Percentiles rank a stretch among this genome's conserved stretches.
Conservation (phyloP, 2,888 invertebrate genomes). For the Leucophenga montana region DNA sequence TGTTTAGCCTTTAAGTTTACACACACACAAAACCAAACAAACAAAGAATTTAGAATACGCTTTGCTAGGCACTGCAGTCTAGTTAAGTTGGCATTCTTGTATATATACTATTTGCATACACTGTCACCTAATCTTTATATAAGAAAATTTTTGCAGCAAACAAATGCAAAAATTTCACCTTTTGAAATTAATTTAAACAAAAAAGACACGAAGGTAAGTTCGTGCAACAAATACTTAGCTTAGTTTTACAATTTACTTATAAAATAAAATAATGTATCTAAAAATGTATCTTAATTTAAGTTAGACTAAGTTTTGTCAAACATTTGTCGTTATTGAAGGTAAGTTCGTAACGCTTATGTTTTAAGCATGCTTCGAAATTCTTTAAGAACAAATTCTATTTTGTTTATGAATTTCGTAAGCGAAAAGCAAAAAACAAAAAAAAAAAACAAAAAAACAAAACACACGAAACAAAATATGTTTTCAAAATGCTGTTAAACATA, state of each 20-base stretch:
- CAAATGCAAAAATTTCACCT: too few relatives aligned
- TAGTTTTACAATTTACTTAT: constrained; percentile 29
- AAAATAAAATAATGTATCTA: constrained; percentile 39
- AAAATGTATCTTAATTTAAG: constrained; percentile 42
- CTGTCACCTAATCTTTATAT: neutral
- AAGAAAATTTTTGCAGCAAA: neutral
- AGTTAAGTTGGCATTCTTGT: constrained; percentile 46
- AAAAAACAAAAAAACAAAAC: too few relatives aligned
- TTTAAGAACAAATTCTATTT: neutral
- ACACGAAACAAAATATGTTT: constrained; percentile 34
- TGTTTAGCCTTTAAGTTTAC: constrained; percentile 47
- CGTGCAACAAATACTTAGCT: constrained; percentile 50
- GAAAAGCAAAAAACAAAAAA: constrained; percentile 36
- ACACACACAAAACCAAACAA: constrained; percentile 29
- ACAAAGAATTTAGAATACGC: constrained; percentile 46
- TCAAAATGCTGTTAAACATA: constrained; percentile 46
- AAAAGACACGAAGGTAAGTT: constrained; percentile 62
- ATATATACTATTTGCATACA: constrained; percentile 48
- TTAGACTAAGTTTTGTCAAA: constrained; percentile 29
- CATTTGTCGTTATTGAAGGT: constrained; percentile 51
- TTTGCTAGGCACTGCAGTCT: constrained; percentile 49
- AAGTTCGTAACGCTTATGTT: constrained; percentile 59
- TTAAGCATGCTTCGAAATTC: constrained; percentile 46
- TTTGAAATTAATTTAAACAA: too few relatives aligned
- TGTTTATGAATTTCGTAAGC: constrained; percentile 29